Percentiles rank a stretch among this genome's conserved stretches.
These are phyloP conservation scores for Diadumene lineata DNA, from an alignment of 92 coral and sea anemone species.

Conservation along the genomic window DNA sequence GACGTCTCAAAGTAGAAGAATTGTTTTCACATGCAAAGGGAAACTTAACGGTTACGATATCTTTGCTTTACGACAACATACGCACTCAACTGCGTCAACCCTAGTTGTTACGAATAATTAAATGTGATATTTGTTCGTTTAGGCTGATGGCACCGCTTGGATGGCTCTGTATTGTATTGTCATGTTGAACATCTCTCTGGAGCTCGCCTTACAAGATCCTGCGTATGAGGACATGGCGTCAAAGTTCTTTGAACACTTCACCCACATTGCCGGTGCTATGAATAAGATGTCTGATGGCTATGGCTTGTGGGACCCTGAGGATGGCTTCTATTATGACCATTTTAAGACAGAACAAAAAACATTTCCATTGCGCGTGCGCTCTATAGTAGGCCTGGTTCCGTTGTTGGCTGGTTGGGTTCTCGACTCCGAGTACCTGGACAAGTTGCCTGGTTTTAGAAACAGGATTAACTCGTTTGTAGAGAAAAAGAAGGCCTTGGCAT, in stretches of 20 bases:
- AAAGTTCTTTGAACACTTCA: slow-evolving; percentile 95
- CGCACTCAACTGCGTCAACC: too few species aligned
- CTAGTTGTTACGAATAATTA: too few species aligned
- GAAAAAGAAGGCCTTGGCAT: slow-evolving; percentile 84
- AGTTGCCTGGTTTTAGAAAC: slow-evolving; percentile 92
- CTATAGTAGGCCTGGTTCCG: slow-evolving; percentile 95
- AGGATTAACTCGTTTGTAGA: slow-evolving; percentile 89
- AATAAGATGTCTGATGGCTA: slow-evolving; percentile 89
- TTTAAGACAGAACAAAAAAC: slow-evolving; percentile 45
- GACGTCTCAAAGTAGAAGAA: too few species aligned
- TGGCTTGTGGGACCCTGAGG: slow-evolving; percentile 95
- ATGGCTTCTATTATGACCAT: slow-evolving; percentile 97
- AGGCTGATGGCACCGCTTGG: slow-evolving; percentile 99
- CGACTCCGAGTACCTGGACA: slow-evolving; percentile 84
- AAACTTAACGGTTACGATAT: too few species aligned
- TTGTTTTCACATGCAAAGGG: too few species aligned
- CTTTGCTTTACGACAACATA: too few species aligned
- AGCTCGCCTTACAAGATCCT: slow-evolving; percentile 74
- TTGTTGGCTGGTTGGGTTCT: slow-evolving; percentile 90
- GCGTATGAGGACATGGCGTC: slow-evolving; percentile 98
- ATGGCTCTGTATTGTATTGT: slow-evolving; percentile 94
- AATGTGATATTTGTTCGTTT: background rate
- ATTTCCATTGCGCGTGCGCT: slow-evolving; percentile 89
- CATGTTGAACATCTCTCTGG: slow-evolving; percentile 92
- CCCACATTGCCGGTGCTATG: slow-evolving; percentile 94